These are phyloP conservation scores for Chrysina gloriosa DNA, from an alignment of 2,888 invertebrate genomes.

Conservation along the genomic window DNA sequence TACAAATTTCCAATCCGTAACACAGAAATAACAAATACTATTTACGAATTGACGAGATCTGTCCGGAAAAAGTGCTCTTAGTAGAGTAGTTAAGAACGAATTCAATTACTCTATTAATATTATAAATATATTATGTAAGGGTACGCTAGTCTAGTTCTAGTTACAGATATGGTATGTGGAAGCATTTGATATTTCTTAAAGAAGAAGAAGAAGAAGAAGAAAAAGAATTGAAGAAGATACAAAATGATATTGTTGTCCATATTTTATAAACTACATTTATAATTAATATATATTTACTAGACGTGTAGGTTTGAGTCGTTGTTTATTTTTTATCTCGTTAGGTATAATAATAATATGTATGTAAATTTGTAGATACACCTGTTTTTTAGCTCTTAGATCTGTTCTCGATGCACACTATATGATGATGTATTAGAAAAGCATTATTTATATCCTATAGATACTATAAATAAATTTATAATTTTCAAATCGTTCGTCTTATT, in stretches of 20 bases:
- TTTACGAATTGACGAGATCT: conserved; percentile 44
- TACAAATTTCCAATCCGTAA: too few species aligned
- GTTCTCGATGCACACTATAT: conserved; percentile 31
- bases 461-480: conserved; percentile 28
- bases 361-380: conserved; percentile 33
- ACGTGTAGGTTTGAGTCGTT: conserved; percentile 1
- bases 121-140: conserved; percentile 16
- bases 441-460: conserved; percentile 26
- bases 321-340: background rate
- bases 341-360: conserved; percentile 2
- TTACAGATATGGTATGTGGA: background rate
- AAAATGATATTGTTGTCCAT: conserved; percentile 19
- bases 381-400: conserved; percentile 21
- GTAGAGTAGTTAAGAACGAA: conserved; percentile 56
- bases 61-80: conserved; percentile 65
- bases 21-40: background rate
- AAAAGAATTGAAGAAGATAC: background rate
- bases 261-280: conserved; percentile 14
- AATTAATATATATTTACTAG: background rate
- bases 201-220: too few species aligned
- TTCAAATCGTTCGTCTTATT: conserved; percentile 12
- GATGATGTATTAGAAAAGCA: background rate
- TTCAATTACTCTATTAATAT: conserved; percentile 52
- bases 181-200: conserved; percentile 35
- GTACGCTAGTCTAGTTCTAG: conserved; percentile 36